Evolutionary conservation across 2,888 invertebrate species (phyloP), one percentile per base, ranked within the genome.

Genomic region (Leptopilina syphax): DNA sequence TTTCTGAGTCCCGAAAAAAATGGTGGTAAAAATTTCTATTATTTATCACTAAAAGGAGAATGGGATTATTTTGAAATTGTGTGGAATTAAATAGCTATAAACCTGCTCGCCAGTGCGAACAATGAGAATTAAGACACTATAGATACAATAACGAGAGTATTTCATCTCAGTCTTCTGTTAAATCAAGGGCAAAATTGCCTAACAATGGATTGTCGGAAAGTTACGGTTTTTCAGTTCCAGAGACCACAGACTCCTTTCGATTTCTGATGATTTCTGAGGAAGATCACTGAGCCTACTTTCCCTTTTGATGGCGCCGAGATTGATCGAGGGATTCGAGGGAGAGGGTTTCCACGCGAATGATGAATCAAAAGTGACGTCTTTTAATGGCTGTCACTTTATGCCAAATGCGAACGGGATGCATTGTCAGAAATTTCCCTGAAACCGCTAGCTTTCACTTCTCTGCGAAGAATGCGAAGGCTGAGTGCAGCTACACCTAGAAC

Each of bases 401-500:
- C 34, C 18, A 57, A 73, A 73, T 10, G 57, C 73, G 34, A 73
- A 54, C 73, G 82, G 80, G 81, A 81, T 82, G 83, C 78, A 84
- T 83, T 84, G 80, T 84, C 82, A 88, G 90, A 90, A 18, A 90
- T 90, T 90, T 90, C 89, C 90, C 90, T 90, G 88, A 89, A 90
- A 89, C 88, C 87, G 84, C 85, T 87, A 84, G 90, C 90, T 90
- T 90, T 90, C 90, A 90, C 90, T 90, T 90, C 89, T 88, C 3
- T 10, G 78, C 79, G 81, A 90, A 89, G 90, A 90, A 90, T 90
- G 90, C 88, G 90, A 90, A 90, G 90, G 90, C 89, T 90, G 88
- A 81, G 85, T 84, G 84, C 83, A 86, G 85, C 86, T 83, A 83
- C 83, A 83, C 82, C 84, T 83, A 82, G 81, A 60, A 73, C 57